Conservation (phyloP, 2,888 invertebrate species). For the Periphyllus acericola region DNA sequence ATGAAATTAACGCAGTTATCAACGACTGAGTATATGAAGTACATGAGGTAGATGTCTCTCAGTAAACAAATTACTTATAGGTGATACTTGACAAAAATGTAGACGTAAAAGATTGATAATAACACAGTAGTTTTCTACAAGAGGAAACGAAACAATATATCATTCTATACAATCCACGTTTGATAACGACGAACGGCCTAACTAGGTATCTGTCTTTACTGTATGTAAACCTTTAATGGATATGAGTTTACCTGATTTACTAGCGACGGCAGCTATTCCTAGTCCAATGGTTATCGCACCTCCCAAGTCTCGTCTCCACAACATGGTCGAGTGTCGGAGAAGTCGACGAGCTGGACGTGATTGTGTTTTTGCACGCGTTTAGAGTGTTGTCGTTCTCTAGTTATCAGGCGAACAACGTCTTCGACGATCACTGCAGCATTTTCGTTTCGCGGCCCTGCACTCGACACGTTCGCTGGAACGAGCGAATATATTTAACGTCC, state of each 20-base stretch:
- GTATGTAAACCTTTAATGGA: not conserved
- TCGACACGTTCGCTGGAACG: not conserved
- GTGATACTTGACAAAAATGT: not conserved
- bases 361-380: not conserved
- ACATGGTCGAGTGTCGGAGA: slow-evolving; percentile 9
- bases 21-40: not conserved
- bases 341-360: not conserved
- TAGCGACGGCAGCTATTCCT: slow-evolving; percentile 43
- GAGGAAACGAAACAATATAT: not conserved
- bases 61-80: not conserved
- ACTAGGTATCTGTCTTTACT: not conserved
- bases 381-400: not conserved
- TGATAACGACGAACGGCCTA: not conserved
- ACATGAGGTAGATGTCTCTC: not conserved
- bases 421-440: slow-evolving; percentile 37
- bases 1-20: not conserved
- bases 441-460: not conserved
- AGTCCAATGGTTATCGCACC: slow-evolving; percentile 48
- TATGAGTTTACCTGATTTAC: slow-evolving; percentile 48
- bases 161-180: not conserved
- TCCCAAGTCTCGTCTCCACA: slow-evolving; percentile 36
- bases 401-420: slow-evolving; percentile 22
- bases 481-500: too few species aligned
- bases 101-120: not conserved
- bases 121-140: too few species aligned